Conservation (phyloP, 1,140 invertebrate species). For the Apis cerana region DNA sequence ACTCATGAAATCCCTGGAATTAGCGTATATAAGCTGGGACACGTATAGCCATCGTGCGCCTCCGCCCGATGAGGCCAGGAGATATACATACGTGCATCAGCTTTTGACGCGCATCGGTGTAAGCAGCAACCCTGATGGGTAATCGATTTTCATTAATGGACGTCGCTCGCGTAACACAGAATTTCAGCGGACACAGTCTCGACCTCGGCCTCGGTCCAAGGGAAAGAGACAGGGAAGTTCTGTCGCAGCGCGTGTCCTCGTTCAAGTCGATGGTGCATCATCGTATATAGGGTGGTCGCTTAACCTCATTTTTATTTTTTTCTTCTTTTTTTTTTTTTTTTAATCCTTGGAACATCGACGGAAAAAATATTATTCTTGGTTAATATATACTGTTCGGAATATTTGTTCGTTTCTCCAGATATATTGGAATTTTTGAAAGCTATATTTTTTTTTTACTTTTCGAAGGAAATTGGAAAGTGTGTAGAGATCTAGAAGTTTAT, state of each 20-base stretch:
- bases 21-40: conserved; percentile 55
- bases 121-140: conserved; percentile 65
- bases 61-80: conserved; percentile 22
- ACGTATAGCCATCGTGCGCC: conserved; percentile 44
- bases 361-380: no score
- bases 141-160: conserved; percentile 75
- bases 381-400: no score
- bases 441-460: no score
- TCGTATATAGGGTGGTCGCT: not conserved
- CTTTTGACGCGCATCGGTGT: conserved; percentile 64
- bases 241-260: conserved; percentile 51
- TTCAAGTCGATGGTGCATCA: conserved; percentile 36
- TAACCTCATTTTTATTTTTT: not conserved
- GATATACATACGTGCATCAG: conserved; percentile 40
- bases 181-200: conserved; percentile 61
- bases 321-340: no score
- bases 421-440: no score
- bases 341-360: no score
- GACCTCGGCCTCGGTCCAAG: conserved; percentile 38
- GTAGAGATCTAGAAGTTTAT: no score
- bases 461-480: no score
- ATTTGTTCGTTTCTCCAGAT: no score
- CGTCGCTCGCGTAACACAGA: conserved; percentile 63
- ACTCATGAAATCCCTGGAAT: conserved; percentile 53
- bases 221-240: conserved; percentile 41